phyloP scores from a whole-genome alignment of 92 coral and sea anemone species.

The Phenganax marumi region DNA sequence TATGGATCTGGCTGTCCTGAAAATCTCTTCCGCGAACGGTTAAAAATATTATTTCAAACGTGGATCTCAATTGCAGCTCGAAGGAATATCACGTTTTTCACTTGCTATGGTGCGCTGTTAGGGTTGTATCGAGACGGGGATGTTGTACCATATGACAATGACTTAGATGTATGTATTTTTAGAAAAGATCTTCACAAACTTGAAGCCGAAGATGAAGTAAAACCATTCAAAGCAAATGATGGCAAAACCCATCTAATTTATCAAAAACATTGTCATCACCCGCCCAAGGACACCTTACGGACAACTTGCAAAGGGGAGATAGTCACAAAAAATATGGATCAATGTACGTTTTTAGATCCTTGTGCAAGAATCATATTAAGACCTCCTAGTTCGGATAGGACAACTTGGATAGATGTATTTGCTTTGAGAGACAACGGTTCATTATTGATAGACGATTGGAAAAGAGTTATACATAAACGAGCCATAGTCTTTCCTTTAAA shows the following conservation, averaged over 20 bases:
- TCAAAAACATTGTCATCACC: constrained; percentile 3
- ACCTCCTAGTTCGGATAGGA: background rate
- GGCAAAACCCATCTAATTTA: background rate
- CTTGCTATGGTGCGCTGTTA: background rate
- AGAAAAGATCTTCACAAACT: background rate
- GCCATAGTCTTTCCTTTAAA: constrained; percentile 14
- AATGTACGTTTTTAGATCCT: constrained; percentile 4
- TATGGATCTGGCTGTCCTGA: constrained; percentile 6
- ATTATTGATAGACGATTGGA: background rate
- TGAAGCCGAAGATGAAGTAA: background rate
- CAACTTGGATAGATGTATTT: background rate
- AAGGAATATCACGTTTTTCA: background rate
- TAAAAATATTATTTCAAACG: background rate
- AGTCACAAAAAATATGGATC: background rate
- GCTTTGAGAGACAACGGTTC: background rate
- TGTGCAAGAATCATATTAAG: background rate
- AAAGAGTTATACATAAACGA: background rate
- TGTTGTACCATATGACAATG: background rate
- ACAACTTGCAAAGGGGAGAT: background rate
- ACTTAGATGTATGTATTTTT: constrained; percentile 7
- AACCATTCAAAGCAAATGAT: background rate
- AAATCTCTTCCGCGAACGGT: background rate
- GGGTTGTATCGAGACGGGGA: constrained; percentile 16
- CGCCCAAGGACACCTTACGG: background rate
- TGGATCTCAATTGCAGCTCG: background rate